Evolutionary conservation across 2,113 vertebrate species (phyloP), one percentile per base, ranked within the genome.

Genomic region (Noturus placidus): DNA sequence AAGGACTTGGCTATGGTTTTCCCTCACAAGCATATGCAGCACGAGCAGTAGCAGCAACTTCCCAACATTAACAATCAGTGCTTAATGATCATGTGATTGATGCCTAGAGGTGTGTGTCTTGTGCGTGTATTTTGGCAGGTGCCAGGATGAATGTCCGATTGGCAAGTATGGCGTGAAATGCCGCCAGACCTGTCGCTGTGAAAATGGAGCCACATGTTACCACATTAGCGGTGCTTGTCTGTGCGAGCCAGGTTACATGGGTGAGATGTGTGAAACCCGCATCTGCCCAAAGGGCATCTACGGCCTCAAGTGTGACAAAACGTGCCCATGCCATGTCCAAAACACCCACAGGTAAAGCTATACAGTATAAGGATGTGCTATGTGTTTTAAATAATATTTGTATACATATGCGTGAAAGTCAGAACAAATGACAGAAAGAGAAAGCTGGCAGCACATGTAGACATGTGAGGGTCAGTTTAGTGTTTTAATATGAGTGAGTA

Each of bases 111-210:
- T 88, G 59, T 84, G 82, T 78, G 42, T 57, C 25, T 46, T 88
- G 74, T 88, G 82, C 33, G 25, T 85, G 56, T 89, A 69, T 89
- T 61, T 82, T 69, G 76, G 52, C 89, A 99, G 98, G 77, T 99
- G 98, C 91, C 98, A 99, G 91, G 97, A 99, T 0, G 94, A 99
- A 90, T 99, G 98, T 85, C 95, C 97, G 0, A 95, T 99, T 52
- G 97, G 98, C 3, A 95, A 92, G 25, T 99, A 95, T 0, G 98
- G 98, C 8, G 82, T 94, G 13, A 93, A 35, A 38, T 99, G 98
- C 87, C 90, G 94, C 0, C 95, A 98, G 93, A 93, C 87, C 6
- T 99, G 98, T 90, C 94, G 82, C 56, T 99, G 98, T 87, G 86
- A 94, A 90, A 98, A 99, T 8, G 96, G 96, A 57, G 95, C 96